phyloP scores from a whole-genome alignment of 2,888 invertebrate genomes.

The Perithous albicinctus region DNA sequence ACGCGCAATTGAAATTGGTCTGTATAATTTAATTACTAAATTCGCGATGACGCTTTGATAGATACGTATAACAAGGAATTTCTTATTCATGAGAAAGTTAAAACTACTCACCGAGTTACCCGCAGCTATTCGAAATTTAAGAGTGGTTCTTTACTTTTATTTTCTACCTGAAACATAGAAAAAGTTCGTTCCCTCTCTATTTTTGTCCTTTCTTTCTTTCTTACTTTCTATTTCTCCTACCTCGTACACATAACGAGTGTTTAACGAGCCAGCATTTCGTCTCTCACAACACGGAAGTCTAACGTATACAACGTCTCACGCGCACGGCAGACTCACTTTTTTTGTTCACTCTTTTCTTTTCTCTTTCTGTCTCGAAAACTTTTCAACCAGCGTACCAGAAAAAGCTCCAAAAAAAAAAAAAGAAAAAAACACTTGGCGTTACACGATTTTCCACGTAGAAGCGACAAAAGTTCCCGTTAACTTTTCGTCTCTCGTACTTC shows the following conservation, averaged over 20 bases:
- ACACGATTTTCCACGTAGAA: conserved; percentile 53
- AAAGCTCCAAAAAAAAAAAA: conserved; percentile 30
- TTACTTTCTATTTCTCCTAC: not conserved
- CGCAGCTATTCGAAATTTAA: conserved; percentile 12
- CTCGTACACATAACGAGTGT: conserved; percentile 59
- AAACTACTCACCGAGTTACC: conserved; percentile 2
- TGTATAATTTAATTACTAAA: not conserved
- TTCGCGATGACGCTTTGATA: not conserved
- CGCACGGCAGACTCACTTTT: conserved; percentile 27
- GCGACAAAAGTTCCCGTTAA: conserved; percentile 32
- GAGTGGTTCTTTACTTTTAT: conserved; percentile 24
- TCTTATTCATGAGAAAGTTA: not conserved
- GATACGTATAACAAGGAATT: not conserved
- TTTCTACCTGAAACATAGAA: conserved; percentile 11
- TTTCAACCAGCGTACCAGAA: conserved; percentile 53
- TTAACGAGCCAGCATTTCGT: conserved; percentile 63
- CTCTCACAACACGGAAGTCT: conserved; percentile 32
- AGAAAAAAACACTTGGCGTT: conserved; percentile 29
- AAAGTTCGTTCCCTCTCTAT: not conserved
- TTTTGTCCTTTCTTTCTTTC: not conserved
- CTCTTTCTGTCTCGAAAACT: conserved; percentile 46
- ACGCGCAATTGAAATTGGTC: not conserved
- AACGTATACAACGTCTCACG: conserved; percentile 30
- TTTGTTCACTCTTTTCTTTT: conserved; percentile 17
- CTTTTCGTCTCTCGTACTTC: conserved; percentile 46